Base-by-base conservation (phyloP, 2,113 vertebrate species). In the Stomatorhinus ivindoensis region DNA sequence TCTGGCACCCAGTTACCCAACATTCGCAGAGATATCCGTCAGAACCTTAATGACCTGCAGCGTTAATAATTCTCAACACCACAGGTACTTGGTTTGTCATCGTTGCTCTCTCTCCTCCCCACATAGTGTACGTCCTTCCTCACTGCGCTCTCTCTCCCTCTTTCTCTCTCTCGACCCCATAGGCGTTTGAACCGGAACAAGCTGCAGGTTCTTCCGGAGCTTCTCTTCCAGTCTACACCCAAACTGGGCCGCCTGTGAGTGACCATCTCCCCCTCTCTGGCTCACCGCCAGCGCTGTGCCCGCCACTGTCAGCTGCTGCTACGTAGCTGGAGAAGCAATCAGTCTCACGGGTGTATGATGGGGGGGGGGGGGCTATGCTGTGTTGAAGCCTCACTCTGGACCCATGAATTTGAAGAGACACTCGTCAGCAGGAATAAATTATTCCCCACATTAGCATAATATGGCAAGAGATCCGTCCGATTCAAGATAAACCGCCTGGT, bases 171-270 rank as follows among this genome's bases (percentile, higher is more conserved):
- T 51, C 4, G 15, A 46, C 24, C 87, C 10, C 76, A 73, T 92
- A 99, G 98, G 91, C 98, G 98, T 39, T 95, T 99, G 93, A 99
- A 99, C 96, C 97, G 97, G 95, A 99, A 99, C 95, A 98, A 97
- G 92, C 94, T 99, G 88, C 97, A 98, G 94, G 95, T 99, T 87
- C 98, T 99, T 90, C 98, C 98, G 0, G 98, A 99, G 93, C 93
- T 99, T 91, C 97, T 99, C 93, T 99, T 99, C 94, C 98, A 99
- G 96, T 97, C 96, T 93, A 99, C 97, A 0, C 96, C 97, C 93
- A 99, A 99, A 94, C 96, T 99, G 91, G 97, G 97, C 46, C 96
- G 98, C 93, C 95, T 99, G 98, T 99, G 94, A 99, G 98, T 99
- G 92, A 89, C 89, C 55, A 47, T 39, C 55, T 89, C 90, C 91